Evolutionary conservation across 2,888 invertebrate species (phyloP), one percentile per base, ranked within the genome.

Genomic region (Ametastegia equiseti): DNA sequence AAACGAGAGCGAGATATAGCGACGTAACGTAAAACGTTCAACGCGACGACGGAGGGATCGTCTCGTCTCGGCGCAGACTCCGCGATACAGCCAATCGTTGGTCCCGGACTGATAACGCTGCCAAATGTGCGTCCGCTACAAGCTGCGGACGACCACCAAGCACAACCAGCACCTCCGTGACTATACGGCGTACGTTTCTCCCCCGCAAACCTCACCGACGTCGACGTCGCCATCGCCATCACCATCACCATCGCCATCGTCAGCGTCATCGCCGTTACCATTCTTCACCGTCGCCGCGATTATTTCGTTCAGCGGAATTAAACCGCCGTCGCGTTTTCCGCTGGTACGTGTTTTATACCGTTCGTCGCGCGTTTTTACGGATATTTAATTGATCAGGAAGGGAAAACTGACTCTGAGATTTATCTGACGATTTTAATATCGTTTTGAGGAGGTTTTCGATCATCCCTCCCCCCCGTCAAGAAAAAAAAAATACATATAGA

Each of bases 71-170:
- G 91, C 91, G 91, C 91, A 91, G 91, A 88, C 91, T 91, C 91
- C 90, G 36, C 75, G 89, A 90, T 91, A 89, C 91, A 90, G 90
- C 91, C 91, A 91, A 91, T 91, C 91, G 91, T 88, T 90, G 91
- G 89, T 89, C 88, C 89, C 90, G 88, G 88, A 90, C 89, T 91
- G 91, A 91, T 91, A 91, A 91, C 89, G 88, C 88, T 89, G 87
- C 90, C 90, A 89, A 90, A 90, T 89, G 88, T 89, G 88, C 88
- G 89, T 88, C 88, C 88, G 89, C 60, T 54, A 75, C 42, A 42
- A 42, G 71, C 67, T 67, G 67, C 54, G 30, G n/a, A n/a, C n/a
- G n/a, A n/a, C n/a, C 27, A 63, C 27, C 63, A 9, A 63, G 63
- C 45, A 47, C 67, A 23, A 67, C 36, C 36, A 67, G 67, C 67